Evolutionary conservation across 2,797 vertebrate genomes (phyloP), one percentile per base, ranked within the genome.

Genomic region (Lepidocolaptes lacrymiger): DNA sequence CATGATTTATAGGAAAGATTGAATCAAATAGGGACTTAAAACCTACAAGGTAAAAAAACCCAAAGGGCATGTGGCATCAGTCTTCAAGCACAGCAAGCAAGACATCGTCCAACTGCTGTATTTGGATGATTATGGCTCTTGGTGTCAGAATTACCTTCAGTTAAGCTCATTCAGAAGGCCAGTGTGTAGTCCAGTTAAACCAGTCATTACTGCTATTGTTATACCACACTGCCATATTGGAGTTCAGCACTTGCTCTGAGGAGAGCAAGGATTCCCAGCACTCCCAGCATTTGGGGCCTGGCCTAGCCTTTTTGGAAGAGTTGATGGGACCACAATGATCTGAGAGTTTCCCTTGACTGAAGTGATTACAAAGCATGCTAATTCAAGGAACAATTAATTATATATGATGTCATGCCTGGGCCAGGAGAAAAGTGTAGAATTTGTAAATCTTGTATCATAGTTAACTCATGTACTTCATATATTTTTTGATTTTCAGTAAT

Each of bases 401-500:
- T 1, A 0, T 73, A 83, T 41, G 24, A 51, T 49, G 41, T 12
- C 46, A 48, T 58, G 43, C 24, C 49, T 69, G 55, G 82, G 34
- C 37, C 67, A 76, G 34, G 44, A 95, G 34, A 88, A 63, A 84
- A 85, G 28, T 8, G 8, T 32, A 34, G 51, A 41, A 46, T 93
- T 96, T 88, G 78, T 90, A 82, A 94, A 91, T 86, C 71, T 82
- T 90, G 52, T 82, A 54, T 72, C 84, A 73, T 56, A 63, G 46
- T 86, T 93, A 75, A 89, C 83, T 95, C 41, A 43, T 36, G 68
- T 55, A 89, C 77, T 93, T 93, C 49, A 78, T 86, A 89, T 82
- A 80, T 51, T 96, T 96, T 95, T 72, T 15, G 19, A 88, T 97
- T 96, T 92, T 89, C 17, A 8, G 23, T 32, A 95, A 83, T 83